Evolutionary conservation across 2,113 vertebrate genomes (phyloP).

Genomic region (Mystacornis crossleyi): DNA sequence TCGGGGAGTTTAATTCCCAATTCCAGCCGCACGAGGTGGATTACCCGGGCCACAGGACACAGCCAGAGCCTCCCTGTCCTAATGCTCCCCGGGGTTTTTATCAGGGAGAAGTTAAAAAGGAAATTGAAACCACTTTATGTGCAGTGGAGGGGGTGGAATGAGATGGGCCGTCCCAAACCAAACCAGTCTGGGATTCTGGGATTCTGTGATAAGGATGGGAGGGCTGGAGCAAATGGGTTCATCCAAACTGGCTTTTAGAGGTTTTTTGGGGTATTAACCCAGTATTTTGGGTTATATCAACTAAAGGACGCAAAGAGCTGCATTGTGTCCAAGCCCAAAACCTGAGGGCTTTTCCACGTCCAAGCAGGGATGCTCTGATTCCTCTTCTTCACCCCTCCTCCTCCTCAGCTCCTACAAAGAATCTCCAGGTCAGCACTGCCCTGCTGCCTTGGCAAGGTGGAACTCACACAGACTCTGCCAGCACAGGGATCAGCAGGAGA

Average conservation of each 20-base stretch:
- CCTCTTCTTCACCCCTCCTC: background rate
- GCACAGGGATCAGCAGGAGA: background rate
- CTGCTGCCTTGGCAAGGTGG: background rate
- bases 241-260: background rate
- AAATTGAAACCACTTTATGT: rapidly evolving
- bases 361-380: background rate
- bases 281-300: background rate
- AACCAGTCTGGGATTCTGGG: background rate
- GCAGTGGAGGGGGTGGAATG: background rate
- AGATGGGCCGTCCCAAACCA: background rate
- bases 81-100: rapidly evolving
- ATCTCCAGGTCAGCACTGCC: background rate
- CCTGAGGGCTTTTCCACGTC: background rate
- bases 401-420: background rate
- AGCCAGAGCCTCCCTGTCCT: background rate
- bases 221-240: background rate
- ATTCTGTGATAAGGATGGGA: background rate
- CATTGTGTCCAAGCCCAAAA: background rate
- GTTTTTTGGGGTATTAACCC: no score
- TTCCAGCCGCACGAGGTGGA: rapidly evolving
- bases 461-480: background rate
- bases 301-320: background rate
- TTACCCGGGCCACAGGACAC: rapidly evolving
- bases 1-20: background rate
- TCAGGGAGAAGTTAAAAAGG: background rate